Conservation (phyloP, 1,140 invertebrate species). For the Theocolax elegans region DNA sequence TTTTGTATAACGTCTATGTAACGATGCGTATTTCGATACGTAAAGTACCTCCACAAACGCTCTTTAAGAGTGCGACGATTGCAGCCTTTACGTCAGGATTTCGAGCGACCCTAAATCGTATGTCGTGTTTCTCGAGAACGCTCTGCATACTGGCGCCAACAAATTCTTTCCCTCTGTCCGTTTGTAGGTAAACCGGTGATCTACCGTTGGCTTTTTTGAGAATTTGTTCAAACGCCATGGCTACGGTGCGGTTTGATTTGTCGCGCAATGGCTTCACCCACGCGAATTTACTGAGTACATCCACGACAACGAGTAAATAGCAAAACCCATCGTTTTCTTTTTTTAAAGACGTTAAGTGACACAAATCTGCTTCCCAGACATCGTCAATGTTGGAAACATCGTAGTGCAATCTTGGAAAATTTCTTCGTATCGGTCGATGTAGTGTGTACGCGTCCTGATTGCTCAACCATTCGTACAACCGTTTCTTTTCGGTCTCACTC, state of each 20-base stretch:
- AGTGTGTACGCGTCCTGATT: constrained; percentile 31
- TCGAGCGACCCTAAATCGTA: constrained; percentile 33
- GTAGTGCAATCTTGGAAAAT: constrained; percentile 29
- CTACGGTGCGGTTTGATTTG: constrained; percentile 44
- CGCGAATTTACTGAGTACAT: constrained; percentile 55
- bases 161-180: constrained; percentile 44
- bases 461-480: constrained; percentile 23
- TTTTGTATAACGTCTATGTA: constrained; percentile 45
- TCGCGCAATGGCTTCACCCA: constrained; percentile 52
- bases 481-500: background rate
- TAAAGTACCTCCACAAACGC: constrained; percentile 46
- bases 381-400: constrained; percentile 38
- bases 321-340: constrained; percentile 50
- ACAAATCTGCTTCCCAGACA: constrained; percentile 57
- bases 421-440: constrained; percentile 8
- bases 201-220: background rate
- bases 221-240: background rate
- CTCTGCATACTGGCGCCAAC: constrained; percentile 35
- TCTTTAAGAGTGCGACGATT: constrained; percentile 44
- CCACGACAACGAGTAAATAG: constrained; percentile 58
- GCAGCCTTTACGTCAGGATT: constrained; percentile 45
- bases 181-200: constrained; percentile 30
- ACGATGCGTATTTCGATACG: constrained; percentile 19
- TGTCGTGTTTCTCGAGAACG: constrained; percentile 36
- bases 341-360: constrained; percentile 49